Conservation (phyloP, 2,113 vertebrate species). For the Illadopsis cleaveri region DNA sequence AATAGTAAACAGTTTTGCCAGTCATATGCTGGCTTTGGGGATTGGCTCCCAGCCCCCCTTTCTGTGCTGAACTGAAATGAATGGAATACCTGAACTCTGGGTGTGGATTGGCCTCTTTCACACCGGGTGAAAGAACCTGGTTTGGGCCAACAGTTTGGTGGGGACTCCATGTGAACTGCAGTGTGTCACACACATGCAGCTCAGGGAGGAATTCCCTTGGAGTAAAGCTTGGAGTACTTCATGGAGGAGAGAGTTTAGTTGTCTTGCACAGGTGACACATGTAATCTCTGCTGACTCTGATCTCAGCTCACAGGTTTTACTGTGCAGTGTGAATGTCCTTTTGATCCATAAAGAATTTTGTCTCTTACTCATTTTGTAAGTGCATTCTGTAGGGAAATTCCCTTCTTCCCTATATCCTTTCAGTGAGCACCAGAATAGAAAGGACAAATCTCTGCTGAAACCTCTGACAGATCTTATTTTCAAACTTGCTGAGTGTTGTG, state of each 20-base stretch:
- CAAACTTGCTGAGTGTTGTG: neutral
- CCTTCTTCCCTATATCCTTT: neutral
- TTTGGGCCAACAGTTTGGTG: neutral
- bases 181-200: fast-evolving
- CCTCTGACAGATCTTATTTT: neutral
- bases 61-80: neutral
- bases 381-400: neutral
- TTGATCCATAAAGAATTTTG: neutral
- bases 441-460: neutral
- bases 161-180: neutral
- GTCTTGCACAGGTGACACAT: neutral
- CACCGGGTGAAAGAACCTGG: neutral
- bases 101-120: neutral
- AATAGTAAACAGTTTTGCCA: neutral
- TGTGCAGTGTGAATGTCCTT: neutral
- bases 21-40: neutral
- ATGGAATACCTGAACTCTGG: neutral
- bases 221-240: neutral
- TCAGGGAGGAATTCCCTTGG: neutral
- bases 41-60: neutral
- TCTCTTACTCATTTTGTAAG: neutral
- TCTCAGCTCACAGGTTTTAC: neutral
- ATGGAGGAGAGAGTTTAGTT: neutral
- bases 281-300: neutral
- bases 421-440: neutral